phyloP scores from a whole-genome alignment of 2,113 vertebrate genomes.

The Manacus vitellinus region DNA sequence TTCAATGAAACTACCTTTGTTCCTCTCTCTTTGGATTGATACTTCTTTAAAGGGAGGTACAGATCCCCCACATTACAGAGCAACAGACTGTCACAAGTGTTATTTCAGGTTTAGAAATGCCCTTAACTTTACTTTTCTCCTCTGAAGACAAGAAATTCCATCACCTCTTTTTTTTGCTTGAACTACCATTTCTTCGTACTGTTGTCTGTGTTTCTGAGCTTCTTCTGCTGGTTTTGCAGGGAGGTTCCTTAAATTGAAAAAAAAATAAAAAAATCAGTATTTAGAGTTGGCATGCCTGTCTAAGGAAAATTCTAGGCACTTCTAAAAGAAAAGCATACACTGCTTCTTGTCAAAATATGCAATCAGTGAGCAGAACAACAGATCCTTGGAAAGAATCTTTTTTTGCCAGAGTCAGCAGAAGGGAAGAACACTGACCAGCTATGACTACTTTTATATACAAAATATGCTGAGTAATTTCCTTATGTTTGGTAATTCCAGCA shows the following conservation, averaged over 20 bases:
- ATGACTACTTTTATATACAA: neutral
- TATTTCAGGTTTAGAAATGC: neutral
- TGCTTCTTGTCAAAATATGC: slow-evolving; percentile 6
- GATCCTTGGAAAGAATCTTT: slow-evolving; percentile 6
- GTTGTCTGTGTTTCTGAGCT: slow-evolving; percentile 91
- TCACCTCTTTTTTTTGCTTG: slow-evolving; percentile 94
- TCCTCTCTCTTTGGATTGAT: neutral
- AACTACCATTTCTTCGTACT: slow-evolving; percentile 97
- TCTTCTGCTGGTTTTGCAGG: slow-evolving; percentile 96
- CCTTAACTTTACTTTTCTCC: neutral
- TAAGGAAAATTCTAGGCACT: slow-evolving; percentile 4
- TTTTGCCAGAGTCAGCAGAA: slow-evolving; percentile 38
- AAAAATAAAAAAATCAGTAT: neutral
- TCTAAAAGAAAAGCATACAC: neutral
- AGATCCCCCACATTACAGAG: neutral
- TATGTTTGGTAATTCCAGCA: slow-evolving; percentile 36
- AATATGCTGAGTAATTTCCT: slow-evolving; percentile 60
- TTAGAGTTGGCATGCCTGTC: neutral
- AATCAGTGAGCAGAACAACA: neutral
- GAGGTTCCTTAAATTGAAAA: slow-evolving; percentile 81
- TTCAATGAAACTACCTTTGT: neutral
- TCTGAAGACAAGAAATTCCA: neutral
- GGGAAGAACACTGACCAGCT: slow-evolving; percentile 28
- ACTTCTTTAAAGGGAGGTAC: neutral
- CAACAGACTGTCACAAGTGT: neutral